Evolutionary conservation across 2,113 vertebrate genomes (phyloP), one percentile per base, ranked within the genome.

Genomic region (Phyllostomus hastatus): DNA sequence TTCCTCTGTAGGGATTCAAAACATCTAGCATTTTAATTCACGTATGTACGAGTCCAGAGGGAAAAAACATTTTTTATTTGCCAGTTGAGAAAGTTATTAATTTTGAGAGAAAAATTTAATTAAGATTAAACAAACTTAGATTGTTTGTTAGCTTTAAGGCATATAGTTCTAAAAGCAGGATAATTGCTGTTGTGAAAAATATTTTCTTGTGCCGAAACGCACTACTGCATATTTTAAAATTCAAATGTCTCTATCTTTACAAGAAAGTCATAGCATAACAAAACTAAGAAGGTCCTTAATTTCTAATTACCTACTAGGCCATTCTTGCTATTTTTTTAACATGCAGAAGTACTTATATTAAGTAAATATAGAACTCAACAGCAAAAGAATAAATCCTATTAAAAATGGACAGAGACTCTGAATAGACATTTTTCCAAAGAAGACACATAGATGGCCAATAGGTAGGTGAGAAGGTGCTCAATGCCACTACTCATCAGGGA

Each of bases 51-150:
- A 95, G 35, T 90, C 91, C n/a, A 85, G 91, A 92, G 70, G 86
- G 84, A 97, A 97, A 97, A 95, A 96, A 52, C 35, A 95, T 81
- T 93, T 95, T 95, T 95, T 93, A 93, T 92, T 90, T 97, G 90
- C 89, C 64, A 93, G 85, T 41, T 20, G 4, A 95, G 69, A 57
- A 89, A 94, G 81, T 91, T 96, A 95, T 91, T 96, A 95, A 96
- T 96, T 96, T 79, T 93, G 69, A 97, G 50, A 95, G 78, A 96
- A 96, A 95, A 96, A 70, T 97, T 97, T 97, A 98, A 97, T 97
- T 98, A 97, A 97, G 94, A 97, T 96, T 96, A 95, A 95, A 96
- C 79, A 92, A 96, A 97, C 35, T 54, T 94, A 87, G 86, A 97
- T 78, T 95, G 94, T 90, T 88, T 97, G 88, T 91, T 96, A 95